phyloP scores from a whole-genome alignment of 2,888 invertebrate genomes.

The Polymixis flavicincta region DNA sequence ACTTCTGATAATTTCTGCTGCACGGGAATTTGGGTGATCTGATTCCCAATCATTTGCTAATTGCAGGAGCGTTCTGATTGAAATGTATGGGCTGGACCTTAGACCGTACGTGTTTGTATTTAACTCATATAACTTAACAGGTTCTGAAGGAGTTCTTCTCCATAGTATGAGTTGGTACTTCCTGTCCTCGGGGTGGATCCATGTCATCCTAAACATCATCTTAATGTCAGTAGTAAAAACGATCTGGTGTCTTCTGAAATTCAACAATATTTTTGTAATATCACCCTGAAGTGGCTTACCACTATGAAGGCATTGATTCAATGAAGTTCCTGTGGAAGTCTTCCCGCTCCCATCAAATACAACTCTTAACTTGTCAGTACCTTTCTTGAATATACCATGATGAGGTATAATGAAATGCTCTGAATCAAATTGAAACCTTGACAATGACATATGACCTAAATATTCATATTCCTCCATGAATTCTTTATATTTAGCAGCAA shows the following conservation, averaged over 20 bases:
- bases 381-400: background rate
- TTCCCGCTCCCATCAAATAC: background rate
- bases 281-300: background rate
- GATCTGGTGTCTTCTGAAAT: background rate
- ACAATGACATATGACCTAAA: no score
- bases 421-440: no score
- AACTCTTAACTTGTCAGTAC: background rate
- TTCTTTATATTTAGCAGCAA: no score
- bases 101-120: slow-evolving; percentile 1
- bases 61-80: background rate
- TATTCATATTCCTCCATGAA: no score
- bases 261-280: background rate
- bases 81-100: slow-evolving; percentile 1
- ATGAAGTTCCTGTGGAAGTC: background rate
- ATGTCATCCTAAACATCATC: background rate
- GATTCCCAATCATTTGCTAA: background rate
- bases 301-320: background rate
- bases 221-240: background rate
- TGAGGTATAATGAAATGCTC: background rate
- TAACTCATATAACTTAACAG: background rate
- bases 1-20: background rate
- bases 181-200: background rate
- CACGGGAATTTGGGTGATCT: background rate
- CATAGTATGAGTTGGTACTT: background rate
- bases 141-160: background rate